A percentile compares a stretch with the other conserved stretches of the same genome.
These are phyloP conservation scores for Bursaphelenchus okinawaensis DNA, from an alignment of 2,888 invertebrate species.

Conservation along the genomic window DNA sequence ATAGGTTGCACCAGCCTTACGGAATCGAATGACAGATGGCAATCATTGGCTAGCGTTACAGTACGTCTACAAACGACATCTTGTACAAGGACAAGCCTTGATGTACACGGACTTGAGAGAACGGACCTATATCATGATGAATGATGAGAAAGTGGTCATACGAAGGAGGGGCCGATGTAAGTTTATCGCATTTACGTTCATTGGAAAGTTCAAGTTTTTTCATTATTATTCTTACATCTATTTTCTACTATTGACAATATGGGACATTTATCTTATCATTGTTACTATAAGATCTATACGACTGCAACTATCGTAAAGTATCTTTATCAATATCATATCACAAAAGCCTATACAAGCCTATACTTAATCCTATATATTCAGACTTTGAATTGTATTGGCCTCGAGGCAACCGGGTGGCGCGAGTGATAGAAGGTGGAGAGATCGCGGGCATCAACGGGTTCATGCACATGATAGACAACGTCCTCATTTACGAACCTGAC, in stretches of 20 bases:
- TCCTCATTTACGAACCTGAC: slow-evolving; percentile 64
- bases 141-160: slow-evolving; percentile 56
- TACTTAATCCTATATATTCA: no score
- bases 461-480: slow-evolving; percentile 84
- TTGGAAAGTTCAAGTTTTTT: background rate
- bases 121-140: slow-evolving; percentile 57
- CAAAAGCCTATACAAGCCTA: background rate
- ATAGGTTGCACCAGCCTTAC: slow-evolving; percentile 39
- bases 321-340: no score
- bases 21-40: slow-evolving; percentile 53
- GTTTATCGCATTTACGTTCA: slow-evolving; percentile 9
- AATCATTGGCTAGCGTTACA: slow-evolving; percentile 55
- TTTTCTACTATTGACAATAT: no score
- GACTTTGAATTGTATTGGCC: slow-evolving; percentile 58
- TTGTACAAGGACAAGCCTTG: slow-evolving; percentile 68
- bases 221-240: no score
- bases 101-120: slow-evolving; percentile 56
- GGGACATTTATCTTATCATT: no score
- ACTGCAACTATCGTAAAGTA: no score
- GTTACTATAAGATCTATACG: no score
- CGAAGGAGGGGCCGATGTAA: slow-evolving; percentile 55
- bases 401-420: slow-evolving; percentile 54
- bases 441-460: slow-evolving; percentile 91
- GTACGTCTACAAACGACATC: slow-evolving; percentile 72
- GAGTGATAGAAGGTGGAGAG: slow-evolving; percentile 69